These are phyloP conservation scores for Hydropsyche tenuis DNA, from an alignment of 1,140 invertebrate species.

Conservation along the genomic window DNA sequence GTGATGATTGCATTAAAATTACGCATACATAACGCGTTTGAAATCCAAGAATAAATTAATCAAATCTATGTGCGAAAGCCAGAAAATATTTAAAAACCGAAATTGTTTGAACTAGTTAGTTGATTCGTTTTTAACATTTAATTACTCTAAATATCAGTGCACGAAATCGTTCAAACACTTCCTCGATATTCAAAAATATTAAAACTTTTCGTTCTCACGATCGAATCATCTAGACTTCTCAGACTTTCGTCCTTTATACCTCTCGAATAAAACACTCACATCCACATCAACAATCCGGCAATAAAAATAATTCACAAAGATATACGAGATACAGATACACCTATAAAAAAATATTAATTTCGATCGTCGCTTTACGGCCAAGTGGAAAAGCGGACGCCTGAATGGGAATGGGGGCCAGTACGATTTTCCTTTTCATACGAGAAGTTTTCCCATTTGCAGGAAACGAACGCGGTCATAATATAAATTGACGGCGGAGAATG, in stretches of 20 bases:
- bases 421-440: constrained; percentile 20
- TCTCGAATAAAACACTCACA: neutral
- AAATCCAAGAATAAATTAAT: neutral
- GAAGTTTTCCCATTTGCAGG: constrained; percentile 23
- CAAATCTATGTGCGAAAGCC: neutral
- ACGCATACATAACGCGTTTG: neutral
- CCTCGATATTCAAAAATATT: neutral
- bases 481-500: constrained; percentile 14
- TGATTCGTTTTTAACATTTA: no score
- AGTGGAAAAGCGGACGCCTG: neutral
- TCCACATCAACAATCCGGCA: neutral
- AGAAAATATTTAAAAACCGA: neutral
- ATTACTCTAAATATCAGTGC: no score
- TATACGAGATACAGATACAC: neutral
- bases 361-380: neutral
- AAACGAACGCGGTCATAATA: constrained; percentile 28
- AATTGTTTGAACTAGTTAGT: no score
- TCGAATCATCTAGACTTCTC: neutral
- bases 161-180: neutral
- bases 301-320: neutral
- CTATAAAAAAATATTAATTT: constrained; percentile 1
- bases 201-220: neutral
- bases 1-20: neutral
- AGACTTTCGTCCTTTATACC: neutral
- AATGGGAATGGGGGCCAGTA: no score